Base-by-base conservation (phyloP, 2,113 vertebrate species). In the Dicrurus megarhynchus region DNA sequence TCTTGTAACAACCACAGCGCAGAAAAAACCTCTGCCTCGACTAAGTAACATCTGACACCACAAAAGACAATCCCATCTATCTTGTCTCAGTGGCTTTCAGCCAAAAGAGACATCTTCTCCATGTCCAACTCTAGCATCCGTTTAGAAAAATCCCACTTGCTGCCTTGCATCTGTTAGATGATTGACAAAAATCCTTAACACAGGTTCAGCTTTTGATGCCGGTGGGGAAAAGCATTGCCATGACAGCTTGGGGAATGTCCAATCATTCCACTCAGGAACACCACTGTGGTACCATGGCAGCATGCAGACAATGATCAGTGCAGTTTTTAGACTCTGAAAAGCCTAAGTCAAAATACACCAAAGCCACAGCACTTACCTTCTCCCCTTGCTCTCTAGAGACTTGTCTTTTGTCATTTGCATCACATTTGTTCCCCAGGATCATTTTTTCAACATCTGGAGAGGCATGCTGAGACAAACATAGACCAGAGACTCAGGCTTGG, bases 371-470 rank as follows among this genome's bases (percentile, higher is more conserved):
- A 49, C 98, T 98, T 28, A 99, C 99, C 98, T 99, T 99, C 90
- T 99, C 99, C 63, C 99, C 99, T 41, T 99, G 98, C 50, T 99
- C 99, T 97, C 98, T 99, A 65, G 99, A 99, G 33, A 99, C 99
- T 90, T 99, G 99, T 82, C 99, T 98, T 97, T 99, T 99, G 96
- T 99, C 99, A 3, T 99, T 99, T 70, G 99, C 99, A 28, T 99
- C 99, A 69, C 99, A 99, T 93, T 99, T 99, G 96, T 99, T 99
- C 18, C 99, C 99, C 12, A 99, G 98, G 78, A 99, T 99, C 99
- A 99, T 99, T 97, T 99, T 99, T 86, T 99, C 99, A 7, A 99
- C 99, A 12, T 99, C 99, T 3, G 99, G 98, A 26, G 99, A 99
- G 18, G 99, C 99, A 21, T 99, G 99, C 99, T 99, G 89, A 18